These are phyloP conservation scores for Diglossa brunneiventris DNA, from an alignment of 2,113 vertebrate species.

Conservation along the genomic window DNA sequence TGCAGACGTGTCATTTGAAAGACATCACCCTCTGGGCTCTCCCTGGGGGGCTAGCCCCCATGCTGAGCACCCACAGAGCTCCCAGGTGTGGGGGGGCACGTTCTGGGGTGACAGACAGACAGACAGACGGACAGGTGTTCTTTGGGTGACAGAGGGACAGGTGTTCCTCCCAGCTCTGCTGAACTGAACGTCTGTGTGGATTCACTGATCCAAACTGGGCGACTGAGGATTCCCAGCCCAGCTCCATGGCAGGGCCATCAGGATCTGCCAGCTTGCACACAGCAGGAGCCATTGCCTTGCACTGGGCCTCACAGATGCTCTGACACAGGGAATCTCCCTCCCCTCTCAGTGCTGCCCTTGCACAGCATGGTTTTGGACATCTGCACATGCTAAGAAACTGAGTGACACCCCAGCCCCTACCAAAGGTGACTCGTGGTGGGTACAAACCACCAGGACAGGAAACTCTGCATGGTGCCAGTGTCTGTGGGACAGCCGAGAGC, in stretches of 20 bases:
- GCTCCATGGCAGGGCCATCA: not conserved
- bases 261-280: constrained; percentile 38
- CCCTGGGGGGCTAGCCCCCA: not conserved
- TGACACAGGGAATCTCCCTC: not conserved
- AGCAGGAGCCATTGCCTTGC: not conserved
- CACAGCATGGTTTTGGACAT: not conserved
- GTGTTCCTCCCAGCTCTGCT: not conserved
- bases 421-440: not conserved
- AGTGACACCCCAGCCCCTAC: not conserved
- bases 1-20: fast-evolving
- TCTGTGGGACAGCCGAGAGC: not conserved
- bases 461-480: fast-evolving
- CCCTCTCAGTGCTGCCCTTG: not conserved
- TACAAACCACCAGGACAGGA: not conserved
- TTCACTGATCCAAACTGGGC: not conserved
- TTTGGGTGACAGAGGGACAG: not conserved
- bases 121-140: not conserved
- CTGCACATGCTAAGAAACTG: fast-evolving
- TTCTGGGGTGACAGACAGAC: not conserved
- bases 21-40: not conserved
- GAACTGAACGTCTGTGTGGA: fast-evolving
- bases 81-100: fast-evolving
- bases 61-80: fast-evolving
- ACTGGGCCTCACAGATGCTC: constrained; percentile 33
- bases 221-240: not conserved